Conservation (phyloP, 2,888 invertebrate species). For the Ophion slaviceki region DNA sequence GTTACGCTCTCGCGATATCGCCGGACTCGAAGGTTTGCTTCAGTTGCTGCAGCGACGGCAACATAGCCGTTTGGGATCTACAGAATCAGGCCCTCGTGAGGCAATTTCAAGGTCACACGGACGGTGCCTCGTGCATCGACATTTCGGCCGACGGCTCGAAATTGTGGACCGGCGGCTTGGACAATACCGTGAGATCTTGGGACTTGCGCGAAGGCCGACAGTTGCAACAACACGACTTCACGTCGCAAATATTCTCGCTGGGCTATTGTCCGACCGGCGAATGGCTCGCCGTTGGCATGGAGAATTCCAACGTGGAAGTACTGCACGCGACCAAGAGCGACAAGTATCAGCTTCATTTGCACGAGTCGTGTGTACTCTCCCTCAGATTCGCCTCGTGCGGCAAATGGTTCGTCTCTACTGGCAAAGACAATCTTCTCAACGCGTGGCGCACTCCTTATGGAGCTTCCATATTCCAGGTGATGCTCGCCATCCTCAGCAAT, state of each 20-base stretch:
- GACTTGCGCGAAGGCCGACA: conserved; percentile 97
- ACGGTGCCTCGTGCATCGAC: conserved; percentile 99
- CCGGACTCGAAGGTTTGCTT: conserved; percentile 99
- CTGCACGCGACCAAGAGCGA: conserved; percentile 95
- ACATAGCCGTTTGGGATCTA: conserved; percentile 98
- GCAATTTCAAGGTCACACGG: conserved; percentile 98
- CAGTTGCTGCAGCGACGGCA: conserved; percentile 99
- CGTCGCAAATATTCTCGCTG: conserved; percentile 93
- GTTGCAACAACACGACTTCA: conserved; percentile 97
- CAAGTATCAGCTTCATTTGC: conserved; percentile 97
- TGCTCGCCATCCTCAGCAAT: neutral
- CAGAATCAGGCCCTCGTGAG: conserved; percentile 96
- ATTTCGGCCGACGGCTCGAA: conserved; percentile 96
- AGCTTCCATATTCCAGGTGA: conserved; percentile 98
- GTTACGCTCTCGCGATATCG: conserved; percentile 98
- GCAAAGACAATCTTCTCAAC: conserved; percentile 98
- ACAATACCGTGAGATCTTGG: conserved; percentile 98
- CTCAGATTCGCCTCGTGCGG: conserved; percentile 97
- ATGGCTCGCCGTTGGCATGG: conserved; percentile 99
- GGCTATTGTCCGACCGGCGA: conserved; percentile 98
- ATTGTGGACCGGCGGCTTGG: conserved; percentile 96
- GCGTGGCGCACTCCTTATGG: conserved; percentile 99
- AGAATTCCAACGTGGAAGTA: conserved; percentile 98
- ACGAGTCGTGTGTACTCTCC: conserved; percentile 98
- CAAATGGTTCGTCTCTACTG: conserved; percentile 99